These are phyloP conservation scores for Datnioides undecimradiatus DNA, from an alignment of 2,113 vertebrate species.

Conservation along the genomic window DNA sequence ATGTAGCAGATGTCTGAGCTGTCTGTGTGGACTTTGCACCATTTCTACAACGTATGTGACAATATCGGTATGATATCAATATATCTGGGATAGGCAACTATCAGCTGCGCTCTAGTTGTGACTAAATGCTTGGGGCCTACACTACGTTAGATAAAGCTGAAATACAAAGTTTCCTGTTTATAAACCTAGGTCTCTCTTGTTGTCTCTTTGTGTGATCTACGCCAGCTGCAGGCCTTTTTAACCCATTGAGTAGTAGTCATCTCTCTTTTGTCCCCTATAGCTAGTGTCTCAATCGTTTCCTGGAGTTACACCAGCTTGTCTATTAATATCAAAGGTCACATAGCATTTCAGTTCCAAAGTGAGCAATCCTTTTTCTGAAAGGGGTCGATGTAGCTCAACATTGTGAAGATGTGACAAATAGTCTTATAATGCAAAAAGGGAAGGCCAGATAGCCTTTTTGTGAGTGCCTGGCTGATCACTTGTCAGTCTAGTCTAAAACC, in stretches of 20 bases:
- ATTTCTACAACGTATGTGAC: no score
- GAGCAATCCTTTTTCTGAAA: not conserved
- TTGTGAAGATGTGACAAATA: slow-evolving; percentile 15
- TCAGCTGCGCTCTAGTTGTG: no score
- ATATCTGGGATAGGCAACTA: no score
- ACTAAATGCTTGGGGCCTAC: not conserved
- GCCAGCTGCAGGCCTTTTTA: not conserved
- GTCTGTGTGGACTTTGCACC: no score
- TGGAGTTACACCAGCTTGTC: slow-evolving; percentile 5
- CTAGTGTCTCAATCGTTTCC: slow-evolving; percentile 27
- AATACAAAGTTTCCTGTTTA: not conserved
- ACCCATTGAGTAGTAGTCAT: not conserved
- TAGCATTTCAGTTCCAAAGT: not conserved
- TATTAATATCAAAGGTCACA: slow-evolving; percentile 32
- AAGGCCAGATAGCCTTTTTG: not conserved
- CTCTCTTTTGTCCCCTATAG: not conserved
- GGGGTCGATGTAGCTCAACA: not conserved
- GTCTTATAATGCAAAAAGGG: not conserved
- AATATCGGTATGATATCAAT: no score
- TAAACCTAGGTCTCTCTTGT: not conserved
- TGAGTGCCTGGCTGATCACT: not conserved
- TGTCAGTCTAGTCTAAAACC: slow-evolving; percentile 9
- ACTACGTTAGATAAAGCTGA: not conserved
- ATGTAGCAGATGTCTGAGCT: no score
- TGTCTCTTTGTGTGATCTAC: no score